Conservation (phyloP, 2,113 vertebrate species). For the Galbula dea region DNA sequence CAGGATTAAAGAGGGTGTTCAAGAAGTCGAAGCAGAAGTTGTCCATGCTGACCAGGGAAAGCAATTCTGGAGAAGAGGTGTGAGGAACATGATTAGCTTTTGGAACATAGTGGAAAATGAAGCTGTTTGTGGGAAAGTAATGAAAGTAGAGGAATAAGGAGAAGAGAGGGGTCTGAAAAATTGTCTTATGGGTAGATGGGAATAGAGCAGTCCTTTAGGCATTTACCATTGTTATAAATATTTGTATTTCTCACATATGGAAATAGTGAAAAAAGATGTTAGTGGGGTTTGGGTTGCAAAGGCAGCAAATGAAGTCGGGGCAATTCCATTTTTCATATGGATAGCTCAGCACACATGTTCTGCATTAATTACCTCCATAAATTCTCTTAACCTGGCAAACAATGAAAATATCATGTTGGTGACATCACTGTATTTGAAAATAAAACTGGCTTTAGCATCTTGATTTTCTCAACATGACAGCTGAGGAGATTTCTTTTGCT, state of each 20-base stretch:
- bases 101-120: background rate
- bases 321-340: slow-evolving; percentile 68
- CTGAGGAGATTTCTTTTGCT: background rate
- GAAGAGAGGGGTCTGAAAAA: background rate
- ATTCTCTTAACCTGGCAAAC: slow-evolving; percentile 78
- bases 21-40: background rate
- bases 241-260: slow-evolving; percentile 55
- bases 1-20: background rate
- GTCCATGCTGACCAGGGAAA: background rate
- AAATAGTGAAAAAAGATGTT: slow-evolving; percentile 60
- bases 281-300: slow-evolving; percentile 59
- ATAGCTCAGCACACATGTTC: slow-evolving; percentile 76
- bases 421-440: slow-evolving; percentile 73
- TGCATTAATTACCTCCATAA: slow-evolving; percentile 80
- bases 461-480: slow-evolving; percentile 61
- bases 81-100: background rate
- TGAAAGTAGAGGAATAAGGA: background rate
- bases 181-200: background rate
- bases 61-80: background rate
- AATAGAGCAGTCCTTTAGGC: background rate
- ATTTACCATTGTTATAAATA: slow-evolving; percentile 65
- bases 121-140: background rate
- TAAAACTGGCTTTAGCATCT: slow-evolving; percentile 65
- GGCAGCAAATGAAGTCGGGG: slow-evolving; percentile 67
- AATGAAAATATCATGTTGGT: slow-evolving; percentile 75